A percentile compares a stretch with the other conserved stretches of the same genome.
Evolutionary conservation across 2,113 vertebrate genomes (phyloP).

Genomic region (Corythornis vintsioides): DNA sequence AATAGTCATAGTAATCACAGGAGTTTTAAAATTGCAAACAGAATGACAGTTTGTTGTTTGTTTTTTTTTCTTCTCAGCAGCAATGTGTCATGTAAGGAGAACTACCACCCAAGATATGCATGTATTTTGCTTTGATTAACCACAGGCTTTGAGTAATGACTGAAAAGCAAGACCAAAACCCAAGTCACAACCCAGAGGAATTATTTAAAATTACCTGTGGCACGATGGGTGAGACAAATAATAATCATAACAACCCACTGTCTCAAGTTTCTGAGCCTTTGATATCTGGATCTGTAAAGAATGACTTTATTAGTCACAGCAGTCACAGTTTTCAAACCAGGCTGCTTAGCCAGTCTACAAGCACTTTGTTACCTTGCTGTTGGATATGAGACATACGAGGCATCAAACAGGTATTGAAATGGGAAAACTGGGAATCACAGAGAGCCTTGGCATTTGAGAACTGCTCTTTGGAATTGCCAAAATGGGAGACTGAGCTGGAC

Average conservation of each 20-base stretch:
- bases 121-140: not conserved
- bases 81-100: not conserved
- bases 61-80: not conserved
- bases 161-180: not conserved
- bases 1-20: not conserved
- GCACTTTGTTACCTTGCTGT: not conserved
- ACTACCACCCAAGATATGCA: not conserved
- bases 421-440: not conserved
- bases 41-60: not conserved
- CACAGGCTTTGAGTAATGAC: not conserved
- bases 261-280: not conserved
- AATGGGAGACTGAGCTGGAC: not conserved
- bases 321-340: not conserved
- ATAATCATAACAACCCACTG: not conserved
- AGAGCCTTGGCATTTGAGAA: not conserved
- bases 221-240: not conserved
- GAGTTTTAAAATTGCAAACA: not conserved
- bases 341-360: not conserved
- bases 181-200: not conserved
- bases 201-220: not conserved
- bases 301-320: not conserved
- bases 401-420: not conserved
- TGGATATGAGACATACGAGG: not conserved
- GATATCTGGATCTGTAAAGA: not conserved
- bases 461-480: not conserved